phyloP scores from a whole-genome alignment of 2,888 invertebrate genomes.

The Hirtodrosophila alboralis region DNA sequence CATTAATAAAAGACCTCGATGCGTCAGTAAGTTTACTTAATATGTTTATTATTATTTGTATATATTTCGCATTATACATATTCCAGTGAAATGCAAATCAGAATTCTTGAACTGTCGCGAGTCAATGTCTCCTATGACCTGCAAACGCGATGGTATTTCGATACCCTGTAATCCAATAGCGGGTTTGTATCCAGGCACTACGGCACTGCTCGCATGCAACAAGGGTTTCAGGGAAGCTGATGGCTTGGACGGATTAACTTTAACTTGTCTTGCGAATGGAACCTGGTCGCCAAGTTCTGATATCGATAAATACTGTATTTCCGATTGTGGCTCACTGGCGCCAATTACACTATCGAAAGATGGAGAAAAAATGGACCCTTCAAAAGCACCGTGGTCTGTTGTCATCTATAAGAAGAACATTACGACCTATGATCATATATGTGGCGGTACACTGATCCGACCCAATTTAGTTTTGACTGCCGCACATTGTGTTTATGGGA shows the following conservation, averaged over 20 bases:
- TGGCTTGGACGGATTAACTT: fast-evolving
- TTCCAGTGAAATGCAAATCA: constrained; percentile 8
- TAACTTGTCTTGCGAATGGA: constrained; percentile 14
- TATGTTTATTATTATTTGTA: neutral
- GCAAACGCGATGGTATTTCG: fast-evolving
- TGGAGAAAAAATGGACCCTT: fast-evolving
- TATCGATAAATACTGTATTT: neutral
- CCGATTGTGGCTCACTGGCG: neutral
- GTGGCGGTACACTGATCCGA: constrained; percentile 23
- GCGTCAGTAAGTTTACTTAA: constrained; percentile 19
- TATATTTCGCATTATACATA: neutral
- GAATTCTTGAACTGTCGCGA: constrained; percentile 12
- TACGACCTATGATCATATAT: neutral
- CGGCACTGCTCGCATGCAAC: neutral
- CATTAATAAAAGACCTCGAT: neutral
- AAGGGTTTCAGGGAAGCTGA: neutral
- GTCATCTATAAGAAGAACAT: neutral
- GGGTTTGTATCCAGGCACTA: neutral
- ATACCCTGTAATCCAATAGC: fast-evolving
- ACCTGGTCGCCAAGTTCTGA: constrained; percentile 2
- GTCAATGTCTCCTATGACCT: fast-evolving
- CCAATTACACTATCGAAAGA: fast-evolving
- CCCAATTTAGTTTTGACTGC: constrained; percentile 34
- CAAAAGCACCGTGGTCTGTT: neutral
- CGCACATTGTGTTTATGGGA: constrained; percentile 39